phyloP scores from a whole-genome alignment of 1,140 invertebrate genomes.

The Diuraphis noxia region DNA sequence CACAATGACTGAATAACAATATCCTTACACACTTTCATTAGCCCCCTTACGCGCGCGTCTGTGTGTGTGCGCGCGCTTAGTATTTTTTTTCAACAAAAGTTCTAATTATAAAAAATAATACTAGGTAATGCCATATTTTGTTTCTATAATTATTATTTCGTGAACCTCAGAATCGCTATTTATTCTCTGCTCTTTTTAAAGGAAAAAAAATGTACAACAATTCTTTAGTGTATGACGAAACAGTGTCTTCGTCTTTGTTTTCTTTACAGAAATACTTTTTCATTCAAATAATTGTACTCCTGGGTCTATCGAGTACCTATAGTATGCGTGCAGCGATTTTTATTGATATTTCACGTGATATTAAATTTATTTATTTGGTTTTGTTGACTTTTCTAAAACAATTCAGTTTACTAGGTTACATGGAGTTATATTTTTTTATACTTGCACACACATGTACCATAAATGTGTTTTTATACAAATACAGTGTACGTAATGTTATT shows the following conservation, averaged over 20 bases:
- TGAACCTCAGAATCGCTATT: background rate
- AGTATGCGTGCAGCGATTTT: background rate
- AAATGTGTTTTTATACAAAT: background rate
- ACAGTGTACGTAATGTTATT: background rate
- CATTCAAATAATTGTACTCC: background rate
- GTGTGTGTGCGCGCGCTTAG: background rate
- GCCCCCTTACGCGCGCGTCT: too few relatives aligned
- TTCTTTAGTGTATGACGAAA: background rate
- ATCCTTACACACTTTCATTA: background rate
- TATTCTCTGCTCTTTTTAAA: background rate
- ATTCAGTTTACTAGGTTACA: background rate
- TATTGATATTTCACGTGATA: background rate
- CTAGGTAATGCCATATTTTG: background rate
- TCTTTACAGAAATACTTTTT: background rate
- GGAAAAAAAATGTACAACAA: background rate
- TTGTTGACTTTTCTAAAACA: constrained; percentile 1
- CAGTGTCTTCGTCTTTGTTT: background rate
- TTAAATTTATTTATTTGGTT: constrained; percentile 7
- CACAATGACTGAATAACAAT: background rate
- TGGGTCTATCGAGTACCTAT: background rate
- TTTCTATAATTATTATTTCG: background rate
- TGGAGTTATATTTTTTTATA: background rate
- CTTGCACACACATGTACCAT: background rate
- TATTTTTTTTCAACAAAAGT: background rate
- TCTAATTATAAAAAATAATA: background rate